Evolutionary conservation across 2,888 invertebrate species (phyloP).

Genomic region (Leptinotarsa haldemani): DNA sequence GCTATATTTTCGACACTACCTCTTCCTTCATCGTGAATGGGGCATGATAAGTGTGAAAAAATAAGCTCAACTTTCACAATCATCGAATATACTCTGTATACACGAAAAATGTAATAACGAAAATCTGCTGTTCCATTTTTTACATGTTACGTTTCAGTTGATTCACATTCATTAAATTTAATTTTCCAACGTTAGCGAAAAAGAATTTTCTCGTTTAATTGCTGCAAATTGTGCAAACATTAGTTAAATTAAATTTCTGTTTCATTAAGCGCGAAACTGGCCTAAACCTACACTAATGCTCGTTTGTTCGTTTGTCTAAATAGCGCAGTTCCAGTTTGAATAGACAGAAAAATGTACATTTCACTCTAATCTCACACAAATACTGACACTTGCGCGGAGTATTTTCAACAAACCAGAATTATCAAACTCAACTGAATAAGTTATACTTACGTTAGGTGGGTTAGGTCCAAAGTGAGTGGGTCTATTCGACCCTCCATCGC

Average conservation of each 20-base stretch:
- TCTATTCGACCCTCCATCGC: too few relatives aligned
- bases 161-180: slow-evolving; percentile 7
- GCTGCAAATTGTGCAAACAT: slow-evolving; percentile 31
- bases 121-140: background rate
- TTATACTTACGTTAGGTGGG: too few relatives aligned
- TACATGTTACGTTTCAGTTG: background rate
- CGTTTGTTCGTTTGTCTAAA: slow-evolving; percentile 31
- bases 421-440: too few relatives aligned
- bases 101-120: background rate
- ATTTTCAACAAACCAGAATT: too few relatives aligned
- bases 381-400: too few relatives aligned
- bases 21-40: too few relatives aligned
- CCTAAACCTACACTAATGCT: slow-evolving; percentile 23
- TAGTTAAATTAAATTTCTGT: slow-evolving; percentile 35
- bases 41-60: background rate
- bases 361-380: background rate
- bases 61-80: background rate
- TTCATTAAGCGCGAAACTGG: slow-evolving; percentile 32
- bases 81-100: background rate
- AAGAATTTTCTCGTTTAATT: slow-evolving; percentile 24
- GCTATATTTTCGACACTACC: too few relatives aligned
- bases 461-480: too few relatives aligned
- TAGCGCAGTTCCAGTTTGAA: background rate
- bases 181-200: slow-evolving; percentile 13
- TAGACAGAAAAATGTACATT: background rate